A percentile compares a stretch with the other conserved stretches of the same genome.
These are phyloP conservation scores for Rhadinocentrus ornatus DNA, from an alignment of 2,797 vertebrate genomes.

Conservation along the genomic window DNA sequence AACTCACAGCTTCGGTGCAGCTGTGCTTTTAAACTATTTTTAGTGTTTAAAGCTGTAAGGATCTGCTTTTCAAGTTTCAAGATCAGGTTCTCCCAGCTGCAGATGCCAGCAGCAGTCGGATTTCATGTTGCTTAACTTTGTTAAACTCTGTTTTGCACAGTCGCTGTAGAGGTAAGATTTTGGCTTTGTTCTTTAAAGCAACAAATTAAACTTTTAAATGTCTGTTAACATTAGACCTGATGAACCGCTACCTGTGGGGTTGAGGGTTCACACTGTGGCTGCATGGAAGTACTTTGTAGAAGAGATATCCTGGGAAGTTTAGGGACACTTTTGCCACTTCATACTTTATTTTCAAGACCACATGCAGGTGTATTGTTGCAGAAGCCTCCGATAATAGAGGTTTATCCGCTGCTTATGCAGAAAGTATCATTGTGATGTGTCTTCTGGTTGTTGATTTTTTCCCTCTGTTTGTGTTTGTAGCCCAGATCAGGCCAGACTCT, in stretches of 20 bases:
- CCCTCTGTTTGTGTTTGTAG: constrained; percentile 70
- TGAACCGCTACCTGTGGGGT: constrained; percentile 2
- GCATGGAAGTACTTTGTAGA: neutral
- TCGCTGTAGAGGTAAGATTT: constrained; percentile 17
- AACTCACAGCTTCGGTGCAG: constrained; percentile 1
- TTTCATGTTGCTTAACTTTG: constrained; percentile 6
- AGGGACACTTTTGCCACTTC: neutral
- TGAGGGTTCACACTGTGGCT: constrained; percentile 6
- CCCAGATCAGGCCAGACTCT: constrained; percentile 93
- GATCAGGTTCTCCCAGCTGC: constrained; percentile 10
- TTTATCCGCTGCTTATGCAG: neutral
- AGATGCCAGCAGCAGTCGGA: constrained; percentile 10
- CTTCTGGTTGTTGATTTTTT: constrained; percentile 9
- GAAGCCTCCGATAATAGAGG: neutral
- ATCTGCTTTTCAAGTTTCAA: constrained; percentile 7
- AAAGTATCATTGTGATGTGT: neutral
- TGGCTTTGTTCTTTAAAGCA: constrained; percentile 2
- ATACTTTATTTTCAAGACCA: neutral
- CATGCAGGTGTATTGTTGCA: neutral
- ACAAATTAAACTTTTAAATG: constrained; percentile 8
- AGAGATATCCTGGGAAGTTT: neutral
- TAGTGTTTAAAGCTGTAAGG: constrained; percentile 9
- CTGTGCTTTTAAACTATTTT: constrained; percentile 10
- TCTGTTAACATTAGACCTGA: constrained; percentile 18
- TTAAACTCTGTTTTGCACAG: constrained; percentile 6